Conservation (phyloP, 2,797 vertebrate species). For the Melanotaenia boesemani region DNA sequence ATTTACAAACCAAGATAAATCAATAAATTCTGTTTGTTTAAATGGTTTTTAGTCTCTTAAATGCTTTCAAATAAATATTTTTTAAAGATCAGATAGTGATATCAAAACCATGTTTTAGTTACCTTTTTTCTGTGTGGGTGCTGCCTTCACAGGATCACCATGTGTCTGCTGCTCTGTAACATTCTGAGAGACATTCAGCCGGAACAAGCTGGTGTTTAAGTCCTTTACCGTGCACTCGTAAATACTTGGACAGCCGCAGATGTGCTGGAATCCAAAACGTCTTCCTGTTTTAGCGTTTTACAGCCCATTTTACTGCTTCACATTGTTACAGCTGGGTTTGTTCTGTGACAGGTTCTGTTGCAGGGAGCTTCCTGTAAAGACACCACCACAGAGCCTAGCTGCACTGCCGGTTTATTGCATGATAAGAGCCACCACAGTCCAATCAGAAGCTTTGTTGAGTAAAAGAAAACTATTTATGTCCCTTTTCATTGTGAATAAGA, state of each 20-base stretch:
- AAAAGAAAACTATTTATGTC: neutral
- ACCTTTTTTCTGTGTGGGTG: too few species aligned
- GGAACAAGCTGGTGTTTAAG: conserved; percentile 3
- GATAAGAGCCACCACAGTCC: neutral
- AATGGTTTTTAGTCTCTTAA: too few species aligned
- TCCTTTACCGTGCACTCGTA: conserved; percentile 12
- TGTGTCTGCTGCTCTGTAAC: neutral
- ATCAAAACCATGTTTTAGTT: too few species aligned
- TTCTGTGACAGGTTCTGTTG: conserved; percentile 10
- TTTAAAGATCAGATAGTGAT: too few species aligned
- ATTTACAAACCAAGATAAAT: too few species aligned
- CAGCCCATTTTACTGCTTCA: conserved; percentile 35
- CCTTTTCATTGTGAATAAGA: neutral
- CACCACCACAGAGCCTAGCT: neutral
- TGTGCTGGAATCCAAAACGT: conserved; percentile 27
- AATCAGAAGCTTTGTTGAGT: neutral
- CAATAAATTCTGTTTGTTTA: too few species aligned
- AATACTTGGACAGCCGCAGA: conserved; percentile 25
- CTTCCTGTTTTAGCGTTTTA: conserved; percentile 51
- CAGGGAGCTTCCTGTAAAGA: conserved; percentile 22
- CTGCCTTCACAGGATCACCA: too few species aligned
- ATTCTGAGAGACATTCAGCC: conserved; percentile 1
- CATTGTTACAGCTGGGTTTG: conserved; percentile 33
- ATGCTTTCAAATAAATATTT: too few species aligned
- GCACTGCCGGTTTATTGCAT: neutral